Evolutionary conservation across 2,888 invertebrate species (phyloP).

Genomic region (Leptura quadrifasciata): DNA sequence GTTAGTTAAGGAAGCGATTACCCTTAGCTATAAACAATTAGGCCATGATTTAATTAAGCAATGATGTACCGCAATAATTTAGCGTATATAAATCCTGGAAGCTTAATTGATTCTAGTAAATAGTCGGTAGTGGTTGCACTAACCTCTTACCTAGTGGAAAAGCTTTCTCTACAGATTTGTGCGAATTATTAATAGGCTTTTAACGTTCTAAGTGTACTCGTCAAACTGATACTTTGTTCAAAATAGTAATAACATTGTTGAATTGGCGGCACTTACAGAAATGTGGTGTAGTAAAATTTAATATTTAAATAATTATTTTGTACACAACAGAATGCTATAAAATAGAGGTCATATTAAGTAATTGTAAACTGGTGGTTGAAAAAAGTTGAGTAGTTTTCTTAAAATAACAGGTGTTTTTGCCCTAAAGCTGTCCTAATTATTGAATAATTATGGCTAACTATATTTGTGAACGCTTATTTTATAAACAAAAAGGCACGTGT

Average conservation of each 20-base stretch:
- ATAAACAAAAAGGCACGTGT: too few species aligned
- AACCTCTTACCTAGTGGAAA: slow-evolving; percentile 23
- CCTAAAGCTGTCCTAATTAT: too few species aligned
- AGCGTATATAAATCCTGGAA: slow-evolving; percentile 52
- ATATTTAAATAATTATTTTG: not conserved
- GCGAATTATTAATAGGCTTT: slow-evolving; percentile 27
- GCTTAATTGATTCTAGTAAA: slow-evolving; percentile 51
- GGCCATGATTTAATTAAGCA: slow-evolving; percentile 61
- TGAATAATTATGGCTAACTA: too few species aligned
- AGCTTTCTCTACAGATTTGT: slow-evolving; percentile 25
- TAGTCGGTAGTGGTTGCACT: slow-evolving; percentile 34
- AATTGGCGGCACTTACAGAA: not conserved
- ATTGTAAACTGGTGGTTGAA: too few species aligned
- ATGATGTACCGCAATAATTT: slow-evolving; percentile 53
- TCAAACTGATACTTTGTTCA: slow-evolving; percentile 16
- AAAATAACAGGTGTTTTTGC: too few species aligned
- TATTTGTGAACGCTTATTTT: too few species aligned
- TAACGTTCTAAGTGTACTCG: slow-evolving; percentile 12
- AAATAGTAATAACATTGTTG: not conserved
- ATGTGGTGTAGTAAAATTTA: not conserved
- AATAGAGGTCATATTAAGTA: too few species aligned
- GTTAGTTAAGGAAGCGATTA: slow-evolving; percentile 57
- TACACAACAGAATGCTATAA: too few species aligned
- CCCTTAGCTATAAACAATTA: slow-evolving; percentile 65
- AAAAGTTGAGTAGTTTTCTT: too few species aligned